Evolutionary conservation across 2,888 invertebrate species (phyloP).

Genomic region (Hartigia nigra): DNA sequence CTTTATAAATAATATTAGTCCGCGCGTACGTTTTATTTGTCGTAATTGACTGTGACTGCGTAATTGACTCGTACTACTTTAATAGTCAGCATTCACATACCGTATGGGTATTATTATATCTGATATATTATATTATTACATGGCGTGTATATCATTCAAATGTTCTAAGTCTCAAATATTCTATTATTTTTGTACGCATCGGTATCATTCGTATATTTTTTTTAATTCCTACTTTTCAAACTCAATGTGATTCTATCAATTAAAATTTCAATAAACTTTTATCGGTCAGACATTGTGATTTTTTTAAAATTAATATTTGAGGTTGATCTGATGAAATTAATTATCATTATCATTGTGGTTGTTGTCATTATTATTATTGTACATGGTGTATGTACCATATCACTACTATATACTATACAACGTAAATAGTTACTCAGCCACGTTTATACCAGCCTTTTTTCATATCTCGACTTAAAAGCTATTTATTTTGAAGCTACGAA

Average conservation of each 20-base stretch:
- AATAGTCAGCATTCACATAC: not conserved
- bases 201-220: not conserved
- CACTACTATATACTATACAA: no score
- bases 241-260: not conserved
- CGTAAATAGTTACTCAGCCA: no score
- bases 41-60: constrained; percentile 27
- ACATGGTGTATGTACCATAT: no score
- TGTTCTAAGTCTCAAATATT: not conserved
- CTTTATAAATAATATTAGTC: constrained; percentile 45
- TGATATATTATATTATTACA: not conserved
- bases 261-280: not conserved
- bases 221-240: not conserved
- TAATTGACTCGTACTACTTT: not conserved
- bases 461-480: no score
- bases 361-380: not conserved
- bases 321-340: not conserved
- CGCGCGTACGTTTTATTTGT: constrained; percentile 36
- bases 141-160: not conserved
- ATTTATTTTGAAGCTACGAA: no score
- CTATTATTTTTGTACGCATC: no score
- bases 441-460: no score
- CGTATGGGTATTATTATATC: not conserved
- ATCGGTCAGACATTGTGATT: not conserved
- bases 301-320: not conserved
- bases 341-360: not conserved